Conservation (phyloP, 2,888 invertebrate species). For the Tachina grossa region DNA sequence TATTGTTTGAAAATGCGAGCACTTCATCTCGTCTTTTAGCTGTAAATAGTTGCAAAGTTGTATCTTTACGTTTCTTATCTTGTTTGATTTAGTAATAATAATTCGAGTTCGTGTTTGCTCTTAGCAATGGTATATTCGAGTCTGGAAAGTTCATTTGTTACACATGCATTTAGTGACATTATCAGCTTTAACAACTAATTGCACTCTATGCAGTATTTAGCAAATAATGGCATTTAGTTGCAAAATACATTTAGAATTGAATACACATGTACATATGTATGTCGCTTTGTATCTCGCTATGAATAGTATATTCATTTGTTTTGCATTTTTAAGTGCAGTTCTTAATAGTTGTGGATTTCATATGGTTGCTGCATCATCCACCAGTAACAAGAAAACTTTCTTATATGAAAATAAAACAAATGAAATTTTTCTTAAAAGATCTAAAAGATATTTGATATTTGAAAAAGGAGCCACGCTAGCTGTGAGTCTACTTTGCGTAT, state of each 20-base stretch:
- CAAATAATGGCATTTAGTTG: conserved; percentile 53
- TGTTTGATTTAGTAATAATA: conserved; percentile 19
- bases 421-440: conserved; percentile 73
- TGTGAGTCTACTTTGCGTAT: conserved; percentile 72
- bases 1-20: conserved; percentile 16
- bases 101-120: background rate
- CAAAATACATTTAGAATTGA: conserved; percentile 23
- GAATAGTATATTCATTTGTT: conserved; percentile 22
- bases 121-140: background rate
- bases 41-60: background rate
- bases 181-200: conserved; percentile 34
- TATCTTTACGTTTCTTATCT: background rate
- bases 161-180: conserved; percentile 49
- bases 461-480: conserved; percentile 77
- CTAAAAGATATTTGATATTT: conserved; percentile 79
- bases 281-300: background rate
- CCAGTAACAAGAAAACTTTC: conserved; percentile 46
- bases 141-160: background rate
- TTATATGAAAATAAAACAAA: conserved; percentile 15
- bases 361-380: background rate
- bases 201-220: conserved; percentile 39
- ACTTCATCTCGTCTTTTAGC: background rate
- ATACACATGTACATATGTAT: background rate
- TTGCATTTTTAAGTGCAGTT: conserved; percentile 32
- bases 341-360: conserved; percentile 34